Evolutionary conservation across 37 sponge, comb jelly and placozoan species (phyloP).

Genomic region (Aplysina aerophoba): DNA sequence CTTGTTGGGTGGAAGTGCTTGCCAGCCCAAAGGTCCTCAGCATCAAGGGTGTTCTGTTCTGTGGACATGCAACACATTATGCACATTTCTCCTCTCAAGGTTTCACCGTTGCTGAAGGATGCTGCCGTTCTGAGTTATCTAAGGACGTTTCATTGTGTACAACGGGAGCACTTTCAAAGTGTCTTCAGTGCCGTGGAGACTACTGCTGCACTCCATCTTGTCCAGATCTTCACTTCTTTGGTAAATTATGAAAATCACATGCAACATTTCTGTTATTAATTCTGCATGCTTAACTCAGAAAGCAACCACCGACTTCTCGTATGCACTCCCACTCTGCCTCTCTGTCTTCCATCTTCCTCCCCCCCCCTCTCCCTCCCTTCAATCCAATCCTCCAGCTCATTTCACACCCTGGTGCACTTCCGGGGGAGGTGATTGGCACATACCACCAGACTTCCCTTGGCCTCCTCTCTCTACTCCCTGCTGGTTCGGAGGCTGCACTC

Average conservation of each 20-base stretch:
- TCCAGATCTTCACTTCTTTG: slow-evolving; percentile 44
- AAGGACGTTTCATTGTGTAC: not conserved
- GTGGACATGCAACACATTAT: not conserved
- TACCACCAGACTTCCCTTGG: slow-evolving; percentile 39
- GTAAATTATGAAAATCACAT: slow-evolving; percentile 25
- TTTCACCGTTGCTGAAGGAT: not conserved
- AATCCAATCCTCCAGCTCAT: not conserved
- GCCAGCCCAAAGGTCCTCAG: no score
- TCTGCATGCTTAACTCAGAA: not conserved
- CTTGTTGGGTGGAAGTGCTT: no score
- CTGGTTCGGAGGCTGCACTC: slow-evolving; percentile 42
- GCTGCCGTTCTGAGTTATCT: slow-evolving; percentile 1
- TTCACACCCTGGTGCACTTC: not conserved
- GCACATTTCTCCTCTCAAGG: not conserved
- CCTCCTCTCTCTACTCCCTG: slow-evolving; percentile 48
- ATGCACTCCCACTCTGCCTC: not conserved
- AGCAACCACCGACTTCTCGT: slow-evolving; percentile 1
- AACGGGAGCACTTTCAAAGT: not conserved
- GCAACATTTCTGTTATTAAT: no score
- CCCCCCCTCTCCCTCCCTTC: not conserved
- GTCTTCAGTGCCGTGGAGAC: not conserved
- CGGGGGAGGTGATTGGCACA: not conserved
- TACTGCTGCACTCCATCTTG: not conserved
- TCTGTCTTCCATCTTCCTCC: not conserved
- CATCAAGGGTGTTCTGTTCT: no score